Conservation (phyloP, 1,140 invertebrate species). For the Drusus annulatus region DNA sequence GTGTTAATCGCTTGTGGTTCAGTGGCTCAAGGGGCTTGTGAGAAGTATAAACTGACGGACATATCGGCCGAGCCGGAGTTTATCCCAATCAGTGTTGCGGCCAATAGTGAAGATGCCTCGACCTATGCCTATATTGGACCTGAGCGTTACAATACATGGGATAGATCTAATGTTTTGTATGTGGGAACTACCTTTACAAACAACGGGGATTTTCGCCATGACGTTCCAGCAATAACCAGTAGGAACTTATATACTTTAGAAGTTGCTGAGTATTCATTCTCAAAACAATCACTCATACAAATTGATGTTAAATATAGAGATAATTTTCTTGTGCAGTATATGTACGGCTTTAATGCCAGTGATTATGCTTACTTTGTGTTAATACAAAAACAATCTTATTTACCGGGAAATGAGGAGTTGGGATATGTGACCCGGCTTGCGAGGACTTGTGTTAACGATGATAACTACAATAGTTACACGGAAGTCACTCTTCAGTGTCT, state of each 20-base stretch:
- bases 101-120: conserved; percentile 92
- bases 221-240: conserved; percentile 93
- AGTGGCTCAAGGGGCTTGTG: conserved; percentile 89
- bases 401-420: conserved; percentile 88
- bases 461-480: conserved; percentile 95
- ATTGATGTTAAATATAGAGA: conserved; percentile 96
- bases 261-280: conserved; percentile 88
- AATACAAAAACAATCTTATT: conserved; percentile 93
- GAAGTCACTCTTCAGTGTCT: conserved; percentile 93
- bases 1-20: conserved; percentile 92
- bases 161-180: conserved; percentile 87
- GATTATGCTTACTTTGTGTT: conserved; percentile 96
- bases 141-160: conserved; percentile 85
- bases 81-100: conserved; percentile 86
- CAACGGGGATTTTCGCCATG: conserved; percentile 92
- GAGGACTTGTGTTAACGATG: conserved; percentile 93
- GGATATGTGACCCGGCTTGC: conserved; percentile 93
- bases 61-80: conserved; percentile 84
- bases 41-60: conserved; percentile 87
- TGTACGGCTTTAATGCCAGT: conserved; percentile 95
- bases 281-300: conserved; percentile 88
- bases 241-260: conserved; percentile 84
- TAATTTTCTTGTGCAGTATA: conserved; percentile 94
- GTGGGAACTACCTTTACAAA: conserved; percentile 96
- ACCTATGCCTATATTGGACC: conserved; percentile 97